Conservation (phyloP, 2,113 vertebrate genomes). For the Amblyornis subalaris region DNA sequence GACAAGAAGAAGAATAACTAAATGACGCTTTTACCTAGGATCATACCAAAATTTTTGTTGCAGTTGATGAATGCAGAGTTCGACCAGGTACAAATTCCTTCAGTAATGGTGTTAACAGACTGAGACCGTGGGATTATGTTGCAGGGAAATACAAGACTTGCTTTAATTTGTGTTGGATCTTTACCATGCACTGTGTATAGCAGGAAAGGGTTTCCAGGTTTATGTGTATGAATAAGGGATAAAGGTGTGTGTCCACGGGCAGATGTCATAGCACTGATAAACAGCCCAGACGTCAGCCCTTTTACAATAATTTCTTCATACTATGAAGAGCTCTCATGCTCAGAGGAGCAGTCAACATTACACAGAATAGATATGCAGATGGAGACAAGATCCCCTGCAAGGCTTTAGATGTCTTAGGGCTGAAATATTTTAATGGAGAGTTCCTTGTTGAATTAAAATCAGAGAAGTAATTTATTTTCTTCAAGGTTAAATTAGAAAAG, state of each 20-base stretch:
- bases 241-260: background rate
- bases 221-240: background rate
- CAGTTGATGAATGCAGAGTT: background rate
- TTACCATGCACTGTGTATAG: background rate
- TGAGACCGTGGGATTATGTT: background rate
- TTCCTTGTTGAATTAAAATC: background rate
- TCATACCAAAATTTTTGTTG: background rate
- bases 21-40: background rate
- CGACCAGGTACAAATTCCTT: background rate
- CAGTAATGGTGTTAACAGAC: background rate
- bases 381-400: background rate
- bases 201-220: background rate
- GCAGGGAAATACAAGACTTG: background rate
- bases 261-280: background rate
- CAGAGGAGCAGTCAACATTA: background rate
- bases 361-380: background rate
- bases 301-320: background rate
- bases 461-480: background rate
- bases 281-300: background rate
- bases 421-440: background rate
- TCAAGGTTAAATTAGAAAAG: background rate
- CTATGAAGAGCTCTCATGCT: background rate
- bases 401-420: background rate
- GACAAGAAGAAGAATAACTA: background rate
- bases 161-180: background rate